Conservation (phyloP, 2,888 invertebrate genomes). For the Amphipoea oculea region DNA sequence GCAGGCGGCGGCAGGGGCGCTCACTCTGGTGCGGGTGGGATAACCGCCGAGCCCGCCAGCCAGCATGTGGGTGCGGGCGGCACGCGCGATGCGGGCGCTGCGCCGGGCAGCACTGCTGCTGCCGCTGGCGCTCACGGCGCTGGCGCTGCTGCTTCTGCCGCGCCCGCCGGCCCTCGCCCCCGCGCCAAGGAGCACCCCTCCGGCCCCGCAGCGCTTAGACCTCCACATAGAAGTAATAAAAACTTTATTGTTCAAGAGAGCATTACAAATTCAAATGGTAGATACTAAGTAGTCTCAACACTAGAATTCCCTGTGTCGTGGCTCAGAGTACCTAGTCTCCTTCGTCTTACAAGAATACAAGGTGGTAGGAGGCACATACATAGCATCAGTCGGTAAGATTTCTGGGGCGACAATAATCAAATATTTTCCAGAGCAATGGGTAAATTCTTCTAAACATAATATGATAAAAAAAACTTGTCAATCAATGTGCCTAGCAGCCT, state of each 20-base stretch:
- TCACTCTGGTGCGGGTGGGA: conserved; percentile 55
- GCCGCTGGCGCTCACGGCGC: conserved; percentile 88
- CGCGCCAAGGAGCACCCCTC: conserved; percentile 66
- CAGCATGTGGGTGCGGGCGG: conserved; percentile 85
- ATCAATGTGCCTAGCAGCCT: too few relatives aligned
- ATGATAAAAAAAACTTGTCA: background rate
- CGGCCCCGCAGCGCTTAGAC: conserved; percentile 71
- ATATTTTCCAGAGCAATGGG: background rate
- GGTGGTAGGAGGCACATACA: too few relatives aligned
- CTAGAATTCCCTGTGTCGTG: background rate
- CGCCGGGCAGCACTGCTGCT: conserved; percentile 87
- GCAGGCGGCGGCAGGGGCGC: conserved; percentile 56
- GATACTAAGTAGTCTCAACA: background rate
- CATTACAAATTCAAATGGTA: background rate
- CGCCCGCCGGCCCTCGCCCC: conserved; percentile 80
- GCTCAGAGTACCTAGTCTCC: background rate
- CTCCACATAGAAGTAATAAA: conserved; percentile 70
- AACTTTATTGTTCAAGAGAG: background rate
- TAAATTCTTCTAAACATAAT: background rate
- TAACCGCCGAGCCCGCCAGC: conserved; percentile 47
- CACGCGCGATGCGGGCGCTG: conserved; percentile 83
- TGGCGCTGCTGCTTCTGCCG: conserved; percentile 88
- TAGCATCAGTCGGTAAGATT: background rate
- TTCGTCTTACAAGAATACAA: background rate
- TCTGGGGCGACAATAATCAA: background rate